Evolutionary conservation across 2,797 vertebrate species (phyloP), one percentile per base, ranked within the genome.

Genomic region (Dendrocincla tyrannina): DNA sequence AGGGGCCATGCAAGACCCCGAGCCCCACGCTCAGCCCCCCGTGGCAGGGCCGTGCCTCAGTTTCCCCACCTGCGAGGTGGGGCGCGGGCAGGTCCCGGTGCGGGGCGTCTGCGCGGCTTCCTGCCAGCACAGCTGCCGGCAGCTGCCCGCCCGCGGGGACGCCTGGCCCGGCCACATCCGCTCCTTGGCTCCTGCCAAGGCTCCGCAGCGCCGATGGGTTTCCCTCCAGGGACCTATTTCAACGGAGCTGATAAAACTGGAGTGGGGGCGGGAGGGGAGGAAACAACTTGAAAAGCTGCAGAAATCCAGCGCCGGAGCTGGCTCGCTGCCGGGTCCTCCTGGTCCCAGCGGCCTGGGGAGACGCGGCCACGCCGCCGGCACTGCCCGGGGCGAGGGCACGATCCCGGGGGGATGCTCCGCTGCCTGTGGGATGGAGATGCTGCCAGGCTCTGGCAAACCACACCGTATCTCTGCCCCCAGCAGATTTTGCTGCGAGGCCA

Each of bases 211-310:
- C 93, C 69, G 37, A 78, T 30, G 95, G 77, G 80, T 94, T 94
- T 93, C 74, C 95, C 96, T 96, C 95, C 88, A 72, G 94, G 88
- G 92, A 90, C 66, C 74, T 50, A 80, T 86, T 94, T 90, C 86
- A 58, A 52, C 30, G 9, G 91, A 93, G 93, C 70, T 62, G 91
- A 96, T 89, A 93, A 95, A 91, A 58, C 72, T 4, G 59, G 74
- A 76, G 56, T 7, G 78, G 79, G 85, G 87, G 76, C 4, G 25
- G 91, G 91, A 89, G 19, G 50, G 73, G 84, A 89, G 75, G 90
- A 91, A 95, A 52, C 27, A 5, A 32, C 64, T n/a, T 4, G 85
- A 81, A 89, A 90, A 91, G 88, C 83, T 92, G 64, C 55, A 86
- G 84, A 77, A 93, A 91, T 62, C 33, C 91, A 75, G 58, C 44